Base-by-base conservation (phyloP, 2,888 invertebrate genomes). In the Subacronicta megacephala region DNA sequence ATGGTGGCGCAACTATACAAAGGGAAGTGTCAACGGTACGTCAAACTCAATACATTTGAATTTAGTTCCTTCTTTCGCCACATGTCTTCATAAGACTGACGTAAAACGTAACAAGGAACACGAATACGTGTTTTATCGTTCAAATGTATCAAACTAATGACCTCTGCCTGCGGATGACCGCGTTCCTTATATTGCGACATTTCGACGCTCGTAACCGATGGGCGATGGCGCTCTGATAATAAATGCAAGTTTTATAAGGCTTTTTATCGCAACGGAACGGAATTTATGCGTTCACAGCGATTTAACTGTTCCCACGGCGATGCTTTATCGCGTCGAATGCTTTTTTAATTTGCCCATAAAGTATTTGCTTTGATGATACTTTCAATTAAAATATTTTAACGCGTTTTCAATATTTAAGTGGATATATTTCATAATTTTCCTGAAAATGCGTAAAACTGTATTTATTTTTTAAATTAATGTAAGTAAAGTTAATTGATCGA, bases 161-260 rank as follows among this genome's bases (percentile, higher is more conserved):
- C 82, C 80, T 36, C 75, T 77, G 75, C 72, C 80, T 74, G 63
- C 64, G 62, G 72, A 74, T 77, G 80, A 74, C 76, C 82, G 75
- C 73, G 70, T 73, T 80, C 75, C 83, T 83, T 82, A 82, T 82
- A 82, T 79, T 80, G 80, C 82, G 80, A 81, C 77, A 77, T 81
- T 78, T 69, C 72, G 72, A 75, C 70, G 78, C 66, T 74, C 81
- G 76, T 76, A 81, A 79, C 77, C 80, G 75, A 83, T 81, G 77
- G 75, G 74, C 74, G 77, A 80, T 76, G 56, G 59, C 64, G 44
- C 57, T 51, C 64, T 64, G 84, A 84, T 86, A 87, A 85, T 88
- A 87, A 87, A 88, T 84, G 87, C 88, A 88, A 86, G 80, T 87
- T 87, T 88, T 87, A 85, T 87, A 87, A 84, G 82, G 74, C 80